Evolutionary conservation across 2,113 vertebrate species (phyloP).

Genomic region (Cyprinodon variegatus): DNA sequence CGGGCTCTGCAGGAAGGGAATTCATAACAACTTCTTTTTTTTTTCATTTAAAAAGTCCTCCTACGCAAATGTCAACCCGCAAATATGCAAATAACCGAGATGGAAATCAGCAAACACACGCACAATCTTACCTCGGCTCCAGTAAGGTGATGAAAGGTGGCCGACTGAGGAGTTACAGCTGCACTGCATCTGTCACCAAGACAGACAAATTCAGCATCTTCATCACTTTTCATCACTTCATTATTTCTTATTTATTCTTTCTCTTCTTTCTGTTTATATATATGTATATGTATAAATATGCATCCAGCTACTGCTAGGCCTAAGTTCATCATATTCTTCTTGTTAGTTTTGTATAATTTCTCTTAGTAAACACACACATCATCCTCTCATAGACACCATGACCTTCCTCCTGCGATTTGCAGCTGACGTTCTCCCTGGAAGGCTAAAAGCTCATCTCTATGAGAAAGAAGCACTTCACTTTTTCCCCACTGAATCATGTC

Average conservation of each 20-base stretch:
- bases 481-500: slow-evolving; percentile 39
- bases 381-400: slow-evolving; percentile 17
- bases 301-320: neutral
- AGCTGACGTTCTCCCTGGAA: slow-evolving; percentile 46
- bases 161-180: slow-evolving; percentile 65
- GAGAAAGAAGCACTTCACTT: slow-evolving; percentile 40
- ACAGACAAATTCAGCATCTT: slow-evolving; percentile 6
- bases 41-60: slow-evolving; percentile 17
- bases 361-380: slow-evolving; percentile 16
- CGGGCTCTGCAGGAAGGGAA: slow-evolving; percentile 15
- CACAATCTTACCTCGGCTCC: slow-evolving; percentile 76
- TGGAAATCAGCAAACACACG: neutral
- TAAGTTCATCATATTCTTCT: neutral
- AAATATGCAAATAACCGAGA: slow-evolving; percentile 22
- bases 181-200: slow-evolving; percentile 76
- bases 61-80: slow-evolving; percentile 28
- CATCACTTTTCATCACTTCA: neutral
- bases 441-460: slow-evolving; percentile 58
- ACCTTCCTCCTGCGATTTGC: slow-evolving; percentile 29
- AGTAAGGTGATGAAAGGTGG: slow-evolving; percentile 68
- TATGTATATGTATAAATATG: neutral
- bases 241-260: no score
- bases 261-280: no score
- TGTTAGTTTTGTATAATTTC: slow-evolving; percentile 24
- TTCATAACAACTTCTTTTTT: slow-evolving; percentile 11